A percentile compares a stretch with the other conserved stretches of the same genome.
Conservation (phyloP, 2,797 vertebrate genomes). For the Lutjanus campechanus region DNA sequence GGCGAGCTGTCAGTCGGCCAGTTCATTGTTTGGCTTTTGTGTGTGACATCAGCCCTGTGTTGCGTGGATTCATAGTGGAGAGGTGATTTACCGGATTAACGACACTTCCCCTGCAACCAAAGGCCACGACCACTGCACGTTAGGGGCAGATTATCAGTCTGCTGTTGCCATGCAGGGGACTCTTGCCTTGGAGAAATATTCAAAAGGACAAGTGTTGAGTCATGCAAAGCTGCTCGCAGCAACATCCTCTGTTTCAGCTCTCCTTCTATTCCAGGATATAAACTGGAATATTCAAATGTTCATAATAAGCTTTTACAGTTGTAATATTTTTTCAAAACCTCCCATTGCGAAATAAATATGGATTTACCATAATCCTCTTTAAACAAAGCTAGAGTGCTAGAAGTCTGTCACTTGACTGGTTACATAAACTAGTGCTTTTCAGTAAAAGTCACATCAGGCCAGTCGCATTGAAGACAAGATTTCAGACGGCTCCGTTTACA, state of each 20-base stretch:
- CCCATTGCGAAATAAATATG: conserved; percentile 56
- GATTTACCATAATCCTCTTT: conserved; percentile 64
- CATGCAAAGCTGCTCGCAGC: not conserved
- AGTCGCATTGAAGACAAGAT: conserved; percentile 21
- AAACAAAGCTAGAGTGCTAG: conserved; percentile 51
- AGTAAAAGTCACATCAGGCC: conserved; percentile 51
- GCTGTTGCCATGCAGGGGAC: conserved; percentile 8
- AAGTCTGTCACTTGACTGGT: conserved; percentile 59
- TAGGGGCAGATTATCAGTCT: conserved; percentile 43
- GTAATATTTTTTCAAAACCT: conserved; percentile 45
- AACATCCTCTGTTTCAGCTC: not conserved
- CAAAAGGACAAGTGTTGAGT: conserved; percentile 18
- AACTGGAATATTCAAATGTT: conserved; percentile 41
- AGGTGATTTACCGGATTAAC: conserved; percentile 68
- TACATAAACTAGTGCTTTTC: conserved; percentile 50
- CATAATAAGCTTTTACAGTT: conserved; percentile 19
- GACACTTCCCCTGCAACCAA: conserved; percentile 46
- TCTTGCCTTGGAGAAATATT: conserved; percentile 9
- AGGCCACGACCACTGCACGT: conserved; percentile 28
- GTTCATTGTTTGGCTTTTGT: conserved; percentile 70
- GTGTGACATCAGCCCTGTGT: conserved; percentile 50
- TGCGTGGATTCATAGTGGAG: conserved; percentile 40
- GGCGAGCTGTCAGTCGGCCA: conserved; percentile 66
- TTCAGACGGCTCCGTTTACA: conserved; percentile 15
- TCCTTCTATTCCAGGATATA: conserved; percentile 14